Evolutionary conservation across 2,113 vertebrate species (phyloP).

Genomic region (Poecilia latipinna): DNA sequence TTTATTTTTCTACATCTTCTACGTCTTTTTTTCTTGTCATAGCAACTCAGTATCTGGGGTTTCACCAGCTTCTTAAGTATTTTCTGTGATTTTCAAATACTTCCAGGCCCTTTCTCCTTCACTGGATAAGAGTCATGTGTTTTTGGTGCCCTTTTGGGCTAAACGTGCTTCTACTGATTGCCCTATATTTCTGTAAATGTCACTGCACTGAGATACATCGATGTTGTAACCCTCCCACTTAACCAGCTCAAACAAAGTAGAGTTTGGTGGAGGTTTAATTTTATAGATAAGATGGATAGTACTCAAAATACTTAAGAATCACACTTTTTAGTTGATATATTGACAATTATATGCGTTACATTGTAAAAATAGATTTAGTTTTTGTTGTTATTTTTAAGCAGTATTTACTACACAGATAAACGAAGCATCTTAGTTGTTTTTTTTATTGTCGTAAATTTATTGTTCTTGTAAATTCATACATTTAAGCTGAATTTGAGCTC

Average conservation of each 20-base stretch:
- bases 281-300: conserved; percentile 42
- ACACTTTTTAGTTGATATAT: not conserved
- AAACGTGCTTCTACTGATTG: conserved; percentile 33
- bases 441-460: too few species aligned
- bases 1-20: not conserved
- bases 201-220: conserved; percentile 27
- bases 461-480: too few species aligned
- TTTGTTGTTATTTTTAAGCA: too few species aligned
- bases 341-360: too few species aligned
- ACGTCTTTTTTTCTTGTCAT: not conserved
- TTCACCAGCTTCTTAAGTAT: not conserved
- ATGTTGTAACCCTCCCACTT: conserved; percentile 32
- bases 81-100: not conserved
- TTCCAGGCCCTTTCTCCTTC: not conserved
- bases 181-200: conserved; percentile 44
- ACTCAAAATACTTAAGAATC: conserved; percentile 65
- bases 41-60: not conserved
- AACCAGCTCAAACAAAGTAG: conserved; percentile 36
- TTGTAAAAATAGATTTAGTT: too few species aligned
- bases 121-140: conserved; percentile 9
- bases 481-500: too few species aligned
- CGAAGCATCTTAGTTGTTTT: too few species aligned
- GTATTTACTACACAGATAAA: too few species aligned
- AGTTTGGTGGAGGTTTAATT: conserved; percentile 38
- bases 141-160: conserved; percentile 29